A percentile compares a stretch with the other conserved stretches of the same genome.
Evolutionary conservation across 2,797 vertebrate genomes (phyloP).

Genomic region (Manis pentadactyla): DNA sequence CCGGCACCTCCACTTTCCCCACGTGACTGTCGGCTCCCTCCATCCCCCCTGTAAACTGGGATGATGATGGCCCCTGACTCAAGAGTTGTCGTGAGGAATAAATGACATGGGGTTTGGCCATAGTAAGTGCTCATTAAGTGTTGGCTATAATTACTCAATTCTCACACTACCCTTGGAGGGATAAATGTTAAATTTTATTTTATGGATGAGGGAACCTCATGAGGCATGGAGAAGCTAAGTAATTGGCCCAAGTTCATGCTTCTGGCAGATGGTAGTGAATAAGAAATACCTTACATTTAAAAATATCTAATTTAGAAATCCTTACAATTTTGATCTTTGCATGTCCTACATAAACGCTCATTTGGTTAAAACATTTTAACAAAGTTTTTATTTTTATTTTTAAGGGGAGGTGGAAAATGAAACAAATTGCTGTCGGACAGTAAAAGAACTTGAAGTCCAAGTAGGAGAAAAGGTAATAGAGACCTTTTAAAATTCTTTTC

Average conservation of each 20-base stretch:
- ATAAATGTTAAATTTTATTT: neutral
- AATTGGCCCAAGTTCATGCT: neutral
- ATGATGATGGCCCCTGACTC: neutral
- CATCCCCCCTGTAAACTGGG: neutral
- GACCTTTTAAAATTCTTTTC: neutral
- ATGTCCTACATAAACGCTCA: neutral
- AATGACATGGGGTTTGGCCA: fast-evolving
- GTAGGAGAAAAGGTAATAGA: slow-evolving; percentile 83
- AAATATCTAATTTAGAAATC: neutral
- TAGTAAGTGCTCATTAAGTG: fast-evolving
- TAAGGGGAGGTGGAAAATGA: slow-evolving; percentile 69
- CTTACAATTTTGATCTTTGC: neutral
- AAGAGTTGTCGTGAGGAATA: fast-evolving
- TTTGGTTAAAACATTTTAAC: neutral
- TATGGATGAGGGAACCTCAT: neutral
- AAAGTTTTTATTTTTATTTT: slow-evolving; percentile 65
- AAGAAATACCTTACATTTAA: neutral
- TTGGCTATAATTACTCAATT: fast-evolving
- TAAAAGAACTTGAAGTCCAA: slow-evolving; percentile 84
- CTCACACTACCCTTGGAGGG: fast-evolving
- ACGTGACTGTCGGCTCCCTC: fast-evolving
- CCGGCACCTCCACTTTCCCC: fast-evolving
- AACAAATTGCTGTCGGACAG: slow-evolving; percentile 62
- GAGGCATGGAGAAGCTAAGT: neutral
- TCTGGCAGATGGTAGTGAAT: neutral